phyloP scores from a whole-genome alignment of 2,113 vertebrate species.

The Centropus bengalensis region DNA sequence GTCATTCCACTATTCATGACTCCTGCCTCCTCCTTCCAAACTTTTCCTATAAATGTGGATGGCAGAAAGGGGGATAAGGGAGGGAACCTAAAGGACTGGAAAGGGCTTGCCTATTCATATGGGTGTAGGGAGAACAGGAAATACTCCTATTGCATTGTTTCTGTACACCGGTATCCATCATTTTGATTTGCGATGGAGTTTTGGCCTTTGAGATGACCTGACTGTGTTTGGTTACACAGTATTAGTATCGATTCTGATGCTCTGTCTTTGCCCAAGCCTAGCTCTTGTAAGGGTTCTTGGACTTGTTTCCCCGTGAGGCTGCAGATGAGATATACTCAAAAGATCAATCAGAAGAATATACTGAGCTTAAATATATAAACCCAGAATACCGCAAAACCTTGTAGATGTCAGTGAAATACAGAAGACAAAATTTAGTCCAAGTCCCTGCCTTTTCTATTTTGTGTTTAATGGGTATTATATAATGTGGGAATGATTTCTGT shows the following conservation, averaged over 20 bases:
- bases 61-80: background rate
- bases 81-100: background rate
- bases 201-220: background rate
- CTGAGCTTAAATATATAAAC: background rate
- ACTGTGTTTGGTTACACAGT: background rate
- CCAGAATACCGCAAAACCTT: background rate
- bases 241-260: background rate
- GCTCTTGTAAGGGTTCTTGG: background rate
- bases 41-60: background rate
- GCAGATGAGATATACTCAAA: background rate
- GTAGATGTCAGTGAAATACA: background rate
- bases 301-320: background rate
- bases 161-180: background rate
- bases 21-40: background rate
- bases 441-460: conserved; percentile 28
- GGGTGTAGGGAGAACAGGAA: background rate
- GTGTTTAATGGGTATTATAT: conserved; percentile 33
- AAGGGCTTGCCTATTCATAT: background rate
- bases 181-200: background rate
- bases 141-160: background rate
- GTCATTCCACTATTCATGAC: background rate
- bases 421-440: background rate
- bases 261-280: background rate
- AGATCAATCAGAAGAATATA: background rate
- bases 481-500: background rate